Evolutionary conservation across 2,797 vertebrate genomes (phyloP).

Genomic region (Apogon hyalosoma): DNA sequence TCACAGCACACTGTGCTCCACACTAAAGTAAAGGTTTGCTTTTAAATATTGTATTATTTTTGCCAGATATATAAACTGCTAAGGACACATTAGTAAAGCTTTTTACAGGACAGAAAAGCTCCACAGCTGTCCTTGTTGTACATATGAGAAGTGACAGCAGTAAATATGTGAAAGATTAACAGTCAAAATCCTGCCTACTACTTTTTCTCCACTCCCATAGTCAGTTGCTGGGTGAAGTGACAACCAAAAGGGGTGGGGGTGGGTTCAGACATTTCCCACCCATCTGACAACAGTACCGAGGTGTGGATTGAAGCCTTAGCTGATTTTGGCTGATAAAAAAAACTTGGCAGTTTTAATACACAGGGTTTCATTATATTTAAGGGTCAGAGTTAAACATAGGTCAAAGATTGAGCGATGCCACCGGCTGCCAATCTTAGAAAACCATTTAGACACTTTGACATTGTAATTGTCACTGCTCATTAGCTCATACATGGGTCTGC

Average conservation of each 20-base stretch:
- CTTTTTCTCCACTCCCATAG: no score
- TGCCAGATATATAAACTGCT: background rate
- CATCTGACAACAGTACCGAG: no score
- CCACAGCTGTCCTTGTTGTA: no score
- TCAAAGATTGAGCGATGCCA: slow-evolving; percentile 16
- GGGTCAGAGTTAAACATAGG: slow-evolving; percentile 6
- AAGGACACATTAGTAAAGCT: background rate
- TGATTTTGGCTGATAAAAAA: background rate
- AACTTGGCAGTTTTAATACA: background rate
- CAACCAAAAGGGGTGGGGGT: no score
- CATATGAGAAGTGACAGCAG: no score
- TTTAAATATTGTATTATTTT: slow-evolving; percentile 1
- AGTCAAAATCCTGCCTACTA: no score
- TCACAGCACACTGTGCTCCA: background rate
- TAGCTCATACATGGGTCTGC: slow-evolving; percentile 19
- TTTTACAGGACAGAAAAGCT: no score
- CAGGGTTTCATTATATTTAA: background rate
- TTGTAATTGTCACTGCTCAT: slow-evolving; percentile 21
- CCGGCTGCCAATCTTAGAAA: slow-evolving; percentile 12
- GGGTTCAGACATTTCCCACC: no score
- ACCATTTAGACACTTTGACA: background rate
- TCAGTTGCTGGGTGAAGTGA: no score
- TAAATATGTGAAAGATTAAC: no score
- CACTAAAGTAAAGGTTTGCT: slow-evolving; percentile 7
- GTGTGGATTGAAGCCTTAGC: no score